Evolutionary conservation across 2,113 vertebrate species (phyloP).

Genomic region (Otis tarda): DNA sequence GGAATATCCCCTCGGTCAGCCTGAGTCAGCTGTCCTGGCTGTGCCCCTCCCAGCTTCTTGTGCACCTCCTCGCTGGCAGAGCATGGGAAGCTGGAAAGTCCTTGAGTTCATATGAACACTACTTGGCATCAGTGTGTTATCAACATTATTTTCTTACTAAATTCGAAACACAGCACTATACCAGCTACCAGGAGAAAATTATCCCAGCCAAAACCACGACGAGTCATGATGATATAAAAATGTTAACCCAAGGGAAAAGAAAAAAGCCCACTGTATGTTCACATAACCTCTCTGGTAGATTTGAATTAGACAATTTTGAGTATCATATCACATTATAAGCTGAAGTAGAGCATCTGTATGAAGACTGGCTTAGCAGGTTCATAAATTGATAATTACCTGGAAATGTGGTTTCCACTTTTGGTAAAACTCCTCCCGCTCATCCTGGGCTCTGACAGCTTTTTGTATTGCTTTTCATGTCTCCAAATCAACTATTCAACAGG

Average conservation of each 20-base stretch:
- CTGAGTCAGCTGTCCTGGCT: too few relatives aligned
- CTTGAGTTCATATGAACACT: too few relatives aligned
- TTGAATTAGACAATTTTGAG: not conserved
- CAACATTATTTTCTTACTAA: too few relatives aligned
- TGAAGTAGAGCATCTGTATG: not conserved
- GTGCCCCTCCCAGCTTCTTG: too few relatives aligned
- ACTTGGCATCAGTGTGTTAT: too few relatives aligned
- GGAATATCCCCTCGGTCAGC: too few relatives aligned
- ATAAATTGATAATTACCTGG: not conserved
- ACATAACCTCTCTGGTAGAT: not conserved
- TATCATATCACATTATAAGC: not conserved
- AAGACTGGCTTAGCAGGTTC: not conserved
- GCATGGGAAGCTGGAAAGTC: too few relatives aligned
- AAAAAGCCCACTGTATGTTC: accelerated
- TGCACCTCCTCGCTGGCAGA: too few relatives aligned
- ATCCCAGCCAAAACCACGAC: too few relatives aligned
- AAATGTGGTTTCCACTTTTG: not conserved
- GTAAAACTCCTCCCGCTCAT: not conserved
- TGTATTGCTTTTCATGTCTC: not conserved
- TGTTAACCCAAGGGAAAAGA: not conserved
- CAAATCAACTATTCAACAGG: accelerated
- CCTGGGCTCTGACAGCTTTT: not conserved
- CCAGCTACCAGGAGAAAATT: too few relatives aligned
- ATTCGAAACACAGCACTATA: too few relatives aligned
- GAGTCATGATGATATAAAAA: not conserved